Base-by-base conservation (phyloP, 2,113 vertebrate species). In the Hippocampus abdominalis region DNA sequence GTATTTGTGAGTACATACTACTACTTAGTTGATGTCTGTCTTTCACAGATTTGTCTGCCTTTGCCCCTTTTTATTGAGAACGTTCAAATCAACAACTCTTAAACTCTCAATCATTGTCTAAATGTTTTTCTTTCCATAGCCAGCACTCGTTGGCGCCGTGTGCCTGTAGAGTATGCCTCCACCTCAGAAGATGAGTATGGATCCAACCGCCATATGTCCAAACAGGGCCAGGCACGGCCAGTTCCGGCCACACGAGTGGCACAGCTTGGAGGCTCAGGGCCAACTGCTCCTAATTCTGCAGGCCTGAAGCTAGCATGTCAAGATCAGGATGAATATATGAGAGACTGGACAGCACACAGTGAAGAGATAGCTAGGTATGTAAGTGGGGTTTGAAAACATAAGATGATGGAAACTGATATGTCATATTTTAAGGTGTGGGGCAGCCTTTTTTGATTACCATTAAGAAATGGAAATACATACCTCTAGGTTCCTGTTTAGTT, bases 181-280 rank as follows among this genome's bases (percentile, higher is more conserved):
- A 98, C 97, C 74, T 98, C 97, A 74, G 97, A 98, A 92, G 97
- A 98, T 84, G 97, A 98, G 87, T 96, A 96, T 11, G 95, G 96
- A 91, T 97, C 96, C 84, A 98, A 97, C 89, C 96, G 95, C 87
- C 96, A 97, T 91, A 89, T 92, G 68, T 94, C 95, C 89, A 96
- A 96, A 88, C 93, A 95, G 90, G 82, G 91, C 66, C 92, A 93
- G 72, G 84, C 93, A 2, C 93, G 93, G 84, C 90, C 93, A 60
- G 93, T 94, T 89, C 92, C 94, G 81, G 91, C 94, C 82, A 91
- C 94, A 78, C 95, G 95, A 86, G 93, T 94, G 4, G 75, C 93
- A 15, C 94, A 96, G 75, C 84, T 96, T 57, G 94, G 95, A 79
- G 94, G 93, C 77, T 84, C 93, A 48, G 95, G 88, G 79, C 86